A percentile compares a stretch with the other conserved stretches of the same genome.
These are phyloP conservation scores for Chaetophractus vellerosus DNA, from an alignment of 2,797 vertebrate genomes.

Conservation along the genomic window DNA sequence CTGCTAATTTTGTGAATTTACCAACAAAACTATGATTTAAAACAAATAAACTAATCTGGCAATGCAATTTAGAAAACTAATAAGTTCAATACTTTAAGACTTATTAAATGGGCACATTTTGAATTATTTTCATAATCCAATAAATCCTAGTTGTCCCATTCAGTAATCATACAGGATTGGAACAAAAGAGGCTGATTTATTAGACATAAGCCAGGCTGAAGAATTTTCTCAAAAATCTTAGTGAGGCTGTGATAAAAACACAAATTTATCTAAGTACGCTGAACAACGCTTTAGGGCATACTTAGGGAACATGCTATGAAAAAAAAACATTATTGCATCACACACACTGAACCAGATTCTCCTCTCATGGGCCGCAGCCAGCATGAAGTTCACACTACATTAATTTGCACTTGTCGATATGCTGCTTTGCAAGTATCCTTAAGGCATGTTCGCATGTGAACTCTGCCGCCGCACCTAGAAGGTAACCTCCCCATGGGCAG, in stretches of 20 bases:
- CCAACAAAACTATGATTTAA: conserved; percentile 24
- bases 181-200: conserved; percentile 77
- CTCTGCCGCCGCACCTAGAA: conserved; percentile 73
- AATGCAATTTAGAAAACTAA: conserved; percentile 56
- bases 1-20: conserved; percentile 62
- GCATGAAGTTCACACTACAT: conserved; percentile 86
- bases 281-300: conserved; percentile 85
- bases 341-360: conserved; percentile 81
- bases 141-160: conserved; percentile 57
- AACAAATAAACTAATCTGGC: conserved; percentile 63
- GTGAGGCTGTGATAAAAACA: conserved; percentile 81
- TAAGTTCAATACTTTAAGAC: conserved; percentile 39
- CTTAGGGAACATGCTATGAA: conserved; percentile 78
- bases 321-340: conserved; percentile 81
- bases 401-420: conserved; percentile 86
- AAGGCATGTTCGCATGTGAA: conserved; percentile 73
- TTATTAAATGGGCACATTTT: conserved; percentile 60
- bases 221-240: conserved; percentile 71
- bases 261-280: conserved; percentile 79
- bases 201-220: conserved; percentile 59
- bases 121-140: conserved; percentile 63
- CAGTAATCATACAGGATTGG: not conserved
- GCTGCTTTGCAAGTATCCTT: conserved; percentile 80
- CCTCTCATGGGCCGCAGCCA: conserved; percentile 81
- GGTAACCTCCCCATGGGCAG: conserved; percentile 82